Conservation (phyloP, 2,113 vertebrate species). For the Telmatochromis sp. region DNA sequence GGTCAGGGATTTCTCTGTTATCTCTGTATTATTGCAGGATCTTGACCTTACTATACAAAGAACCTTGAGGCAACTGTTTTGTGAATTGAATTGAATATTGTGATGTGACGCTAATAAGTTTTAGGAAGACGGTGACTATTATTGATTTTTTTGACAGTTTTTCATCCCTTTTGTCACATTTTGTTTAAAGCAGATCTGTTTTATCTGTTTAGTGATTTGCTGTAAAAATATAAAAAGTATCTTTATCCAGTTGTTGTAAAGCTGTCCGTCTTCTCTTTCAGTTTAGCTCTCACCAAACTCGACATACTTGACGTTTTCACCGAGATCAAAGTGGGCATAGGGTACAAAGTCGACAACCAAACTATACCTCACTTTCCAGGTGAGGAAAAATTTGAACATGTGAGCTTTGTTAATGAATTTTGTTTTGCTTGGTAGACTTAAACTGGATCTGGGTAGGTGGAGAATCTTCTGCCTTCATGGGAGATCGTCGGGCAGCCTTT, state of each 20-base stretch:
- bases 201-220: rapidly evolving
- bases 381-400: conserved; percentile 42
- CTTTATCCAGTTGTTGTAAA: background rate
- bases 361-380: conserved; percentile 96
- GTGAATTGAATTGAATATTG: background rate
- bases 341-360: conserved; percentile 86
- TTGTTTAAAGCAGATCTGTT: background rate
- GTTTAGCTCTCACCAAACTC: conserved; percentile 94
- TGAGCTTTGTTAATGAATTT: background rate
- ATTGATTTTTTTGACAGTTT: background rate
- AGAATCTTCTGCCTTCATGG: background rate
- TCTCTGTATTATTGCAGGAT: background rate
- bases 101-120: background rate
- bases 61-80: background rate
- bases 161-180: background rate
- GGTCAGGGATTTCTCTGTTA: background rate
- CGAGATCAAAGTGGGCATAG: conserved; percentile 92
- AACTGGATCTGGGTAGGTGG: rapidly evolving
- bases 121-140: background rate
- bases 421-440: background rate
- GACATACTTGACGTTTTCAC: conserved; percentile 91
- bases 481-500: background rate
- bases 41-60: background rate
- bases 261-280: conserved; percentile 29
- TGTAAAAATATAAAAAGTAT: background rate